Evolutionary conservation across 1,140 invertebrate species (phyloP), one percentile per base, ranked within the genome.

Genomic region (Euura lappo): DNA sequence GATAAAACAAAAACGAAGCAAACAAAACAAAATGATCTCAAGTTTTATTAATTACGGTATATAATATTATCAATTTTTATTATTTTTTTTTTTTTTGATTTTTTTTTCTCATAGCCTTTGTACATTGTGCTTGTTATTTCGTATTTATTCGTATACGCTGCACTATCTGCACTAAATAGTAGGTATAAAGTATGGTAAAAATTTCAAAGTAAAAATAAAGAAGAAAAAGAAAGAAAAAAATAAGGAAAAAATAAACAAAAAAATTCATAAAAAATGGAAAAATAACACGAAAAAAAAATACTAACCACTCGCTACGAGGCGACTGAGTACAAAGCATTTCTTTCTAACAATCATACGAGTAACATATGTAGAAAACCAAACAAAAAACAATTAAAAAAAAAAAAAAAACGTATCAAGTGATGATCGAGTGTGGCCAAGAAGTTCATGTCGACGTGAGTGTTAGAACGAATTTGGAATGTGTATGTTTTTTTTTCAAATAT

Each of bases 311-410:
- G 81, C 79, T 79, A 73, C 44, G 76, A 77, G 78, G 83, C 80
- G 81, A 78, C 77, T 80, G 79, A 86, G 84, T 86, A 86, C 85
- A 86, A 86, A 85, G 79, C 77, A 84, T 82, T 82, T 83, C 28
- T 81, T 80, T 74, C 81, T 81, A 82, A 83, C 78, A 80, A 79
- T 78, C 75, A 75, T 75, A 42, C 64, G 44, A 70, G 43, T 46
- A 46, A 44, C 42, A 11, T 8, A 65, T 28, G 28, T 0, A 71
- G 1, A 64, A 70, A 75, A 78, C 75, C 76, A 73, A 67, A 28
- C 2, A 44, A 28, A 6, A 67, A 68, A 68, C n/a, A 6, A 67
- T 7, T n/a, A 13, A 67, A 28, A 67, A 44, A 28, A 6, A 67
- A 68, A 68, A 8, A 68, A 6, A 68, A 60, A 8, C 4, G 6